Evolutionary conservation across 2,888 invertebrate species (phyloP), one percentile per base, ranked within the genome.

Genomic region (Nysson spinosus): DNA sequence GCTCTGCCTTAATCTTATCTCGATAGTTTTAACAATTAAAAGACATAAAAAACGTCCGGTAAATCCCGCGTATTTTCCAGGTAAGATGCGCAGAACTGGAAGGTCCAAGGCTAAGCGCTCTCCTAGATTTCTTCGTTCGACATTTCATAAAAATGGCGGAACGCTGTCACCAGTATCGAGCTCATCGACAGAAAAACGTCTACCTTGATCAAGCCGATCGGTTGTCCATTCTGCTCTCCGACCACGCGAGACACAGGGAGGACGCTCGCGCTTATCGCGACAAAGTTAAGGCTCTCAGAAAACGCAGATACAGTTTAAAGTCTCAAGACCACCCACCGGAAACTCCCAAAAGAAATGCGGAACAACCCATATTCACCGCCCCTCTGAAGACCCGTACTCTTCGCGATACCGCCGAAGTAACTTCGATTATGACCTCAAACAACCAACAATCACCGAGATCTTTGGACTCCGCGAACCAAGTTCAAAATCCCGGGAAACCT

Each of bases 61-160:
- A 22, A 51, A n/a, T 52, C 19, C 14, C 42, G 32, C 43, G 17
- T 47, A 19, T 49, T 37, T 72, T 55, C 50, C 78, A 88, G 87
- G 81, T 84, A 71, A 77, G 80, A 11, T 87, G 84, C 57, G 85
- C 81, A 5, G 88, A 87, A 79, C 84, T 93, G 83, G 92, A 92
- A 52, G 81, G 89, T 1, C 88, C 91, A 61, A 89, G 93, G 44
- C 89, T 91, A 40, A 89, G 91, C n/a, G 85, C 90, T 51, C 88
- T 95, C 1, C 84, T 95, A 0, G 91, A 92, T 79, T 91, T 93
- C 78, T 93, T 95, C 75, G 91, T 94, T 43, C 88, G 91, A 12
- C 93, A 94, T 78, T 92, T 94, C 75, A 90, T 94, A 26, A 89
- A 91, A 47, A 93, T 95, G 90, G 91, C 93, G 0, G 89, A 91